Evolutionary conservation across 1,140 invertebrate genomes (phyloP).

Genomic region (Drosophila nannoptera): DNA sequence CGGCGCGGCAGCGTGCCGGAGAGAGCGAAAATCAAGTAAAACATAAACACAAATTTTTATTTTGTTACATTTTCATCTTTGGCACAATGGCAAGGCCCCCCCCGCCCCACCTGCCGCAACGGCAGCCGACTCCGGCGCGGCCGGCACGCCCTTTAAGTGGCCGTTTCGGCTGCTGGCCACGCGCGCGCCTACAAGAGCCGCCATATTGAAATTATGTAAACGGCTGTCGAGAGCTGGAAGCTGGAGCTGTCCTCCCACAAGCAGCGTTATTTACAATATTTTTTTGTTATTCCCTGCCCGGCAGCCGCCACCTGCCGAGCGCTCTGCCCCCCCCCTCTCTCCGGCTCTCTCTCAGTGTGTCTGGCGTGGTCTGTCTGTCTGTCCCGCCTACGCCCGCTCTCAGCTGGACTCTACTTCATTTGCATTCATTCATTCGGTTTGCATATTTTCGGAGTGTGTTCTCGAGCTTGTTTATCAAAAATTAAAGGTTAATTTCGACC

Average conservation of each 20-base stretch:
- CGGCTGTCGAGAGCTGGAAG: constrained; percentile 43
- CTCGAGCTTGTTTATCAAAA: constrained; percentile 46
- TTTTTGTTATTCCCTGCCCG: constrained; percentile 11
- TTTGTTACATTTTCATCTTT: constrained; percentile 49
- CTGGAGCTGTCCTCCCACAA: constrained; percentile 22
- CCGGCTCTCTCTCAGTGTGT: background rate
- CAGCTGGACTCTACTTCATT: constrained; percentile 44
- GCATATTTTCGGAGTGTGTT: constrained; percentile 43
- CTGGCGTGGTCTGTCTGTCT: background rate
- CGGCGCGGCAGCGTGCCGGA: background rate
- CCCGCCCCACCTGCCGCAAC: constrained; percentile 6
- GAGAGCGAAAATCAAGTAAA: constrained; percentile 32
- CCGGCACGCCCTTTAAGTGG: constrained; percentile 47
- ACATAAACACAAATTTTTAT: constrained; percentile 56
- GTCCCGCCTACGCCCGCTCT: constrained; percentile 10
- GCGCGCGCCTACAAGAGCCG: constrained; percentile 37
- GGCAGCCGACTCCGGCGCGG: background rate
- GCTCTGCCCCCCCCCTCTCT: background rate
- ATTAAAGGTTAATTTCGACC: constrained; percentile 45
- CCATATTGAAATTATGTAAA: constrained; percentile 52
- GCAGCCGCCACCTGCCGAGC: constrained; percentile 30
- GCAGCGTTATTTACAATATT: constrained; percentile 9
- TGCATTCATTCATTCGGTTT: constrained; percentile 49
- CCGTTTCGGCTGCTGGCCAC: constrained; percentile 45
- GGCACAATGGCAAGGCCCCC: constrained; percentile 22